Evolutionary conservation across 2,888 invertebrate genomes (phyloP).

Genomic region (Arrhopalites spinosus): DNA sequence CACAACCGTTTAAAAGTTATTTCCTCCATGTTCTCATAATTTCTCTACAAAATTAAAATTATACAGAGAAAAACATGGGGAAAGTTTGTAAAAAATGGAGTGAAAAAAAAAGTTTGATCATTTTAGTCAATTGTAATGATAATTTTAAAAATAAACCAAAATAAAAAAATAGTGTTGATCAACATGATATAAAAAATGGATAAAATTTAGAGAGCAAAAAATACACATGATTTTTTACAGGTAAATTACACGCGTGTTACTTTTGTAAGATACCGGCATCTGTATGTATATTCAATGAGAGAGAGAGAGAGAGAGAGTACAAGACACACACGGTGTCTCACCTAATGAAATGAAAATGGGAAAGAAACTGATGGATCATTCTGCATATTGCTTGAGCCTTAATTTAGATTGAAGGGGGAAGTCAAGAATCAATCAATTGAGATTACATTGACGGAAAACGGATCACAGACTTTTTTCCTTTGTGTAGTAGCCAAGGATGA

Average conservation of each 20-base stretch:
- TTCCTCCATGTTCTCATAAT: background rate
- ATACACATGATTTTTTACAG: background rate
- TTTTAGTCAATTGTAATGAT: background rate
- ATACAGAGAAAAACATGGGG: no score
- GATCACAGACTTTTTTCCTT: no score
- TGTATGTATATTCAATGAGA: background rate
- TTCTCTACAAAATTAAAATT: no score
- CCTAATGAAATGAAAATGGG: background rate
- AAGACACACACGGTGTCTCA: background rate
- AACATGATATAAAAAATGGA: background rate
- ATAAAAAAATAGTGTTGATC: no score
- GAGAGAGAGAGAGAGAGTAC: background rate
- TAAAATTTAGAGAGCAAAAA: background rate
- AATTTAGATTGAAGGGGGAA: no score
- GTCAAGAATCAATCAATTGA: no score
- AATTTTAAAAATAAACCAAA: background rate
- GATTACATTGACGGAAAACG: no score
- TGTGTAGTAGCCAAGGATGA: conserved; percentile 16
- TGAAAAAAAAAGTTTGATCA: background rate
- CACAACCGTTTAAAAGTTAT: background rate
- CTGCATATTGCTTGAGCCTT: no score
- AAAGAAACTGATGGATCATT: background rate
- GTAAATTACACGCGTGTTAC: conserved; percentile 3
- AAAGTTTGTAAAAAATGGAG: no score
- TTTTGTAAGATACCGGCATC: background rate